Percentiles rank a stretch among this genome's conserved stretches.
These are phyloP conservation scores for Griposia aprilina DNA, from an alignment of 2,888 invertebrate genomes.

Conservation along the genomic window DNA sequence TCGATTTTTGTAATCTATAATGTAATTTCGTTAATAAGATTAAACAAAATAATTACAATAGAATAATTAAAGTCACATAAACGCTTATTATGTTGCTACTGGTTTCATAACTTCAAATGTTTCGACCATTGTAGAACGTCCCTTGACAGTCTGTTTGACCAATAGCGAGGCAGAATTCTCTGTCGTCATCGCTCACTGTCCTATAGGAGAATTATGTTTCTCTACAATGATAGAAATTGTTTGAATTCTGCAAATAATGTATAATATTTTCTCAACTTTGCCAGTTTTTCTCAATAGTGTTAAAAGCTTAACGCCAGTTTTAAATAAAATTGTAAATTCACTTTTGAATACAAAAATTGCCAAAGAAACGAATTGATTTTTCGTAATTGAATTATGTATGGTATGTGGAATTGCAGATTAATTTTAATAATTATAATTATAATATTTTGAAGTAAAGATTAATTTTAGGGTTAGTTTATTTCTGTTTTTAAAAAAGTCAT, in stretches of 20 bases:
- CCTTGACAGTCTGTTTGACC: constrained; percentile 29
- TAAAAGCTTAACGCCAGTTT: constrained; percentile 85
- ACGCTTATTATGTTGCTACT: constrained; percentile 86
- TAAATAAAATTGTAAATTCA: constrained; percentile 87
- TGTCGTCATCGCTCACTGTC: constrained; percentile 15
- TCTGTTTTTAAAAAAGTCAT: constrained; percentile 80
- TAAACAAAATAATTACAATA: constrained; percentile 81
- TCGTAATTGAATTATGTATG: constrained; percentile 73
- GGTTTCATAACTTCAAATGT: constrained; percentile 72
- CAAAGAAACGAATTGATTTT: constrained; percentile 88
- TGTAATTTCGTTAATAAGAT: constrained; percentile 80
- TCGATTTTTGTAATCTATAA: constrained; percentile 77
- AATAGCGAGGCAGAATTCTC: constrained; percentile 45
- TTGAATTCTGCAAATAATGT: constrained; percentile 76
- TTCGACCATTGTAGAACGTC: constrained; percentile 69
- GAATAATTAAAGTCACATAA: constrained; percentile 83
- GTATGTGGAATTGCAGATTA: constrained; percentile 81
- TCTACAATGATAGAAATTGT: constrained; percentile 69
- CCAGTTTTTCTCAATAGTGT: constrained; percentile 87
- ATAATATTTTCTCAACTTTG: constrained; percentile 84
- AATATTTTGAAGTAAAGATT: constrained; percentile 73
- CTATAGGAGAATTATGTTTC: constrained; percentile 37
- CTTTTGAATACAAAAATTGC: constrained; percentile 90
- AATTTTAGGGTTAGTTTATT: constrained; percentile 72
- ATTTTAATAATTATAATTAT: constrained; percentile 70